phyloP scores from a whole-genome alignment of 2,797 vertebrate species.

The Alosa sapidissima region DNA sequence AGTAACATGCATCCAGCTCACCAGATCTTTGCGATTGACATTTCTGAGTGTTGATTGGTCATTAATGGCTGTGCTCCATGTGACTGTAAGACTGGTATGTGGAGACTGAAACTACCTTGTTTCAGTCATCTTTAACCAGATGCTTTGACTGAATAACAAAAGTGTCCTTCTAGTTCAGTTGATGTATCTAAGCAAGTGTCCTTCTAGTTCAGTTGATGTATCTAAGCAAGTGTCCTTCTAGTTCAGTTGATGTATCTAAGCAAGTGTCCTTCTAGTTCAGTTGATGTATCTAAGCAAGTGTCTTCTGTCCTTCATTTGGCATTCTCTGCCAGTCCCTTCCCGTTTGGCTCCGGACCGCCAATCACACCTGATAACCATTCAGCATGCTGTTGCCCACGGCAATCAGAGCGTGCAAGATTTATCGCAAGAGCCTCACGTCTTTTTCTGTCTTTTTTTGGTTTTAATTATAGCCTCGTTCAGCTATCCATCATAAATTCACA shows the following conservation, averaged over 20 bases:
- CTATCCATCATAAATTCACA: slow-evolving; percentile 48
- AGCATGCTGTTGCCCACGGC: slow-evolving; percentile 31
- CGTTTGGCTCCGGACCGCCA: slow-evolving; percentile 25
- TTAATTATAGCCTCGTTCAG: slow-evolving; percentile 43
- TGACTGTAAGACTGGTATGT: neutral
- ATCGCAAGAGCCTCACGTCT: slow-evolving; percentile 24
- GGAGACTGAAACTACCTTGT: no score
- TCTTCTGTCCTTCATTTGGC: slow-evolving; percentile 30
- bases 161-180: neutral
- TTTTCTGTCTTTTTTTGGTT: slow-evolving; percentile 31
- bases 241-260: no score
- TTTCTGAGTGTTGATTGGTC: neutral
- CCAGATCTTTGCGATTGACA: neutral
- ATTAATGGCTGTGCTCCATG: neutral
- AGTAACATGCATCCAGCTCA: neutral
- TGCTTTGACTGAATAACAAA: no score
- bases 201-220: neutral
- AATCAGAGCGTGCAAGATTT: slow-evolving; percentile 50
- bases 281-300: neutral
- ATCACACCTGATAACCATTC: slow-evolving; percentile 37
- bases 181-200: neutral
- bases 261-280: neutral
- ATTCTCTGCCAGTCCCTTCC: slow-evolving; percentile 26
- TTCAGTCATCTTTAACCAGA: no score
- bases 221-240: neutral